These are phyloP conservation scores for Rhombomys opimus DNA, from an alignment of 2,113 vertebrate species.

Conservation along the genomic window DNA sequence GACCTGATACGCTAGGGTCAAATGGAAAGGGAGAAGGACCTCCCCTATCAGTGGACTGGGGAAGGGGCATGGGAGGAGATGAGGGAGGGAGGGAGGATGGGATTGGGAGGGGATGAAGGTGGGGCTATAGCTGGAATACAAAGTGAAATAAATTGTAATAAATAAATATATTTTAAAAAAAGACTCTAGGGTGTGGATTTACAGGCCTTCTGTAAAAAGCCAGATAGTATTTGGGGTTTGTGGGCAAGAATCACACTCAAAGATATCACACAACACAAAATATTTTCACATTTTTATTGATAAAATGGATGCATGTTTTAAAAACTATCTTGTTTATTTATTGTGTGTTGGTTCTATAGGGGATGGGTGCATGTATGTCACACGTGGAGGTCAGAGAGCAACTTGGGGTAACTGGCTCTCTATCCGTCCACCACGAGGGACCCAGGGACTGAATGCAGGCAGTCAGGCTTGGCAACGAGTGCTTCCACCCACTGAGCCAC, in stretches of 20 bases:
- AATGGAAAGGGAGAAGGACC: no score
- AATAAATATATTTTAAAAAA: not conserved
- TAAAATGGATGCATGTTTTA: not conserved
- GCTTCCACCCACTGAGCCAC: not conserved
- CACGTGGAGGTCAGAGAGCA: not conserved
- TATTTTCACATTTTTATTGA: not conserved
- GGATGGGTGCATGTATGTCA: accelerated
- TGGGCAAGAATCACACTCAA: not conserved
- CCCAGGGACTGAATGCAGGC: not conserved
- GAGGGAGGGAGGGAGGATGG: no score
- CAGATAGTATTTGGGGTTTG: not conserved
- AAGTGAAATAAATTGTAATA: no score
- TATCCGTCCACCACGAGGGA: not conserved
- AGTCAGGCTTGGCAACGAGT: not conserved
- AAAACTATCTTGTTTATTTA: not conserved
- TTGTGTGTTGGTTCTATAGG: not conserved
- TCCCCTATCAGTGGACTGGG: no score
- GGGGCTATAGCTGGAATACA: no score
- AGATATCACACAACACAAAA: not conserved
- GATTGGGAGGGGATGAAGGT: no score
- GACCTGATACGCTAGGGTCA: no score
- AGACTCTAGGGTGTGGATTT: not conserved
- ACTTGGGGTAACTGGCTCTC: not conserved
- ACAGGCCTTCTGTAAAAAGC: not conserved
- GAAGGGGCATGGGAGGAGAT: no score